Base-by-base conservation (phyloP, 1,140 invertebrate species). In the Macrotrachela quadricornifera region DNA sequence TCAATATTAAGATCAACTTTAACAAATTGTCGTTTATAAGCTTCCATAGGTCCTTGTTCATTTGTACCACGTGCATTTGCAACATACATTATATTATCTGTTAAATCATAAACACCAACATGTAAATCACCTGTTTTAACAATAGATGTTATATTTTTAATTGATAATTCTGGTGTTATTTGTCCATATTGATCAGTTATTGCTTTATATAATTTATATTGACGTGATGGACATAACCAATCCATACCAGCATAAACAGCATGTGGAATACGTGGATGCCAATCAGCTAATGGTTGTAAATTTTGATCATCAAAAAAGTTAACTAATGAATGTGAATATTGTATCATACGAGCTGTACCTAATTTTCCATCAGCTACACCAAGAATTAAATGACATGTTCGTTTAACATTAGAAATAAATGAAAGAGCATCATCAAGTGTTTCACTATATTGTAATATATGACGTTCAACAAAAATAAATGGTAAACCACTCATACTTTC, bases 341-440 rank as follows among this genome's bases (percentile, higher is more conserved):
- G 55, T 6, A 64, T 53, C 17, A 60, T 58, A 37, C 58, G 48
- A 54, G 62, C 62, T 39, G 57, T 37, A 12, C 49, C 46, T 8
- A 51, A 55, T 58, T 64, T 64, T 15, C 57, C 63, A 52, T 64
- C 63, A 8, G 61, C 63, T 11, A 64, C 63, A 21, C 63, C 63
- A 1, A 64, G 50, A 42, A 64, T 62, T 17, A 64, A 56, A 46
- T 64, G 56, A 57, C 63, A 64, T 6, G 63, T 64, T 36, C 63
- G 47, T 18, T 49, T 49, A 1, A 57, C 51, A n/a, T 59, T 58
- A 1, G 57, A 38, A 1, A 64, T 56, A 39, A 61, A 50, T 4
- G 59, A 54, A 16, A 57, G 50, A 1, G 60, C 56, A 44, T 62
- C 59, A 37, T 59, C 49, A 15, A 64, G 52, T 11, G 60, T 60